Evolutionary conservation across 1,140 invertebrate genomes (phyloP).

Genomic region (Meloidogyne floridensis): DNA sequence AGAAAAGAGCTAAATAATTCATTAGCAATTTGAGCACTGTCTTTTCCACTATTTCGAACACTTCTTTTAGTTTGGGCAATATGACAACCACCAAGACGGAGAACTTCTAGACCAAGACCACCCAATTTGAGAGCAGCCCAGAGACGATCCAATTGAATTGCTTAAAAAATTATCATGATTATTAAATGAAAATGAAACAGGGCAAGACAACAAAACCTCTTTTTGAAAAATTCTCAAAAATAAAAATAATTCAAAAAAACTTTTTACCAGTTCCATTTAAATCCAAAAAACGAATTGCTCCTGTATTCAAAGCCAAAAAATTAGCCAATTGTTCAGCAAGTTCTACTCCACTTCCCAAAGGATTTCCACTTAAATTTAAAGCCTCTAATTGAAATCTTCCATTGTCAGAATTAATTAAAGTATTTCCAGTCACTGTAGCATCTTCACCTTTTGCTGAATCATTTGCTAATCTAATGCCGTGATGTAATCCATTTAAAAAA

Average conservation of each 20-base stretch:
- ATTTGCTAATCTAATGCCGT: constrained; percentile 43
- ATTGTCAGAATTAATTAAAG: constrained; percentile 25
- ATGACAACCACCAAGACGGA: constrained; percentile 46
- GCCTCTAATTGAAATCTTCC: constrained; percentile 44
- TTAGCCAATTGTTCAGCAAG: constrained; percentile 54
- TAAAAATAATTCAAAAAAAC: constrained; percentile 3
- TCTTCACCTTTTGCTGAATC: constrained; percentile 14
- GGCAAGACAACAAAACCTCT: not conserved
- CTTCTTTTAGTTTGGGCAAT: not conserved
- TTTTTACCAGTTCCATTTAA: constrained; percentile 50
- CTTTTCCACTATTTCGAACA: constrained; percentile 35
- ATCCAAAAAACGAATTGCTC: constrained; percentile 52
- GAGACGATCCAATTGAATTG: constrained; percentile 49
- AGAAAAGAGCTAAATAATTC: constrained; percentile 54
- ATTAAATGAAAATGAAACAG: no score
- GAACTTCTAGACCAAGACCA: constrained; percentile 58
- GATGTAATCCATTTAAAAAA: constrained; percentile 46
- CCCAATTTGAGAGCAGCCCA: constrained; percentile 62
- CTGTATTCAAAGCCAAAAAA: constrained; percentile 58
- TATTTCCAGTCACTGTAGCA: constrained; percentile 15
- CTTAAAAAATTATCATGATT: not conserved
- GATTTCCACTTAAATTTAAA: constrained; percentile 46
- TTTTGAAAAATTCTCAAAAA: not conserved
- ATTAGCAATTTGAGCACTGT: constrained; percentile 32
- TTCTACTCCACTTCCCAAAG: constrained; percentile 47